phyloP scores from a whole-genome alignment of 92 coral and sea anemone genomes.

The Nematostella vectensis region DNA sequence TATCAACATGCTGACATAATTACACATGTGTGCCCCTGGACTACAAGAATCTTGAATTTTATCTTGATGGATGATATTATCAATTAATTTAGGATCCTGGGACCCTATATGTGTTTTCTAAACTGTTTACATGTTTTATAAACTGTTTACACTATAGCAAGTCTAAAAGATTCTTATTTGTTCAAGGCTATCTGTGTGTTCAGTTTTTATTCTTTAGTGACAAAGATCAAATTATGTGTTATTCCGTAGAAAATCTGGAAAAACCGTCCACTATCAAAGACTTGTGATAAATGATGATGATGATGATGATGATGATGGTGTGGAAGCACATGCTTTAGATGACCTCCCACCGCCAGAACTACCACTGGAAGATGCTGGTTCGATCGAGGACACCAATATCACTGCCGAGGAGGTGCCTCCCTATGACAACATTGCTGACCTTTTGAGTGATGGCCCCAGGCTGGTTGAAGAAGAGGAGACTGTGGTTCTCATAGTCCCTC shows the following conservation, averaged over 20 bases:
- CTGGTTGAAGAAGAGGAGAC: constrained; percentile 19
- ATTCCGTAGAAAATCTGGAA: constrained; percentile 13
- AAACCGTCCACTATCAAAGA: constrained; percentile 2
- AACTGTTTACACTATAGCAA: background rate
- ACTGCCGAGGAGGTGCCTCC: background rate
- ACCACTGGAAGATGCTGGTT: background rate
- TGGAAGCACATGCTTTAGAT: background rate
- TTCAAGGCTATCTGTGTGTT: background rate
- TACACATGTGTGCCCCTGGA: too few species aligned
- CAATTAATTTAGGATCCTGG: too few species aligned
- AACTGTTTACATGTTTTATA: too few species aligned
- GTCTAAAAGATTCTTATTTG: background rate
- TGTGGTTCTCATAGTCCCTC: constrained; percentile 15
- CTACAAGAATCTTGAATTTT: too few species aligned
- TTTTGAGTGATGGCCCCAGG: constrained; percentile 1
- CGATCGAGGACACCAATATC: too few species aligned
- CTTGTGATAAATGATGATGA: background rate
- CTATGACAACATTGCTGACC: constrained; percentile 1
- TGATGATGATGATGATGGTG: background rate
- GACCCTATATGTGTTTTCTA: too few species aligned
- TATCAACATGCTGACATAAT: too few species aligned
- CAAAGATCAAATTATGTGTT: too few species aligned
- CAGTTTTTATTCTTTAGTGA: too few species aligned
- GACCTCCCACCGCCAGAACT: background rate
- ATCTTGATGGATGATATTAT: too few species aligned